Evolutionary conservation across 2,113 vertebrate species (phyloP), one percentile per base, ranked within the genome.

Genomic region (Protobothrops mucrosquamatus): DNA sequence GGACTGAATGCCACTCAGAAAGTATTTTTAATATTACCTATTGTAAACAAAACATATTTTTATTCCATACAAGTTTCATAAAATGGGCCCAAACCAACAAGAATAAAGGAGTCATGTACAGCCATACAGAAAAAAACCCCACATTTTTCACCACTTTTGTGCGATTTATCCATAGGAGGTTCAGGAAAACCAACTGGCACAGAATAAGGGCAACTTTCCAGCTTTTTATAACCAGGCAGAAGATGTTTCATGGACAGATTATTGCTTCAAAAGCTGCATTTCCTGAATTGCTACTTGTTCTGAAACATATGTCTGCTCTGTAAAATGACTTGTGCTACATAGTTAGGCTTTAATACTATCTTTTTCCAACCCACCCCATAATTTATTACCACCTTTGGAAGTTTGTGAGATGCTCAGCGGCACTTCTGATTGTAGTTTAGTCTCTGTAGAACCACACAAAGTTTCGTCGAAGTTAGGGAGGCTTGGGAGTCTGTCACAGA

Each of bases 181-280:
- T 48, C 9, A 43, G 23, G 3, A 34, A n/a, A 12, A 74, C 26
- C 52, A 48, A 48, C 4, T 51, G 3, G 54, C 52, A 34, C n/a
- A 15, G 5, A 81, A 89, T 1, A 51, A 51, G 14, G 56, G 7
- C 24, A 55, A 29, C 8, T 51, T 39, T 51, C 46, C n/a, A 64
- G 9, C 74, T 51, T 12, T 29, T 87, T 74, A 87, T 15, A 22
- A 59, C 85, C 3, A 0, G 57, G 74, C 46, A 86, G 22, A 4
- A 4, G 56, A 69, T 29, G 56, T 46, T 87, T 64, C 23, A 39
- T 34, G 91, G 59, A 1, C 0, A 0, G 92, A 23, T 95, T 97
- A 96, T 97, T 97, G 97, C 96, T 96, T 87, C 93, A 10, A 88
- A 89, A 90, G 39, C 22, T 64, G 48, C 4, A 0, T 6, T 59